A percentile compares a stretch with the other conserved stretches of the same genome.
Evolutionary conservation across 2,888 invertebrate species (phyloP).

Genomic region (Morinoia aosen): DNA sequence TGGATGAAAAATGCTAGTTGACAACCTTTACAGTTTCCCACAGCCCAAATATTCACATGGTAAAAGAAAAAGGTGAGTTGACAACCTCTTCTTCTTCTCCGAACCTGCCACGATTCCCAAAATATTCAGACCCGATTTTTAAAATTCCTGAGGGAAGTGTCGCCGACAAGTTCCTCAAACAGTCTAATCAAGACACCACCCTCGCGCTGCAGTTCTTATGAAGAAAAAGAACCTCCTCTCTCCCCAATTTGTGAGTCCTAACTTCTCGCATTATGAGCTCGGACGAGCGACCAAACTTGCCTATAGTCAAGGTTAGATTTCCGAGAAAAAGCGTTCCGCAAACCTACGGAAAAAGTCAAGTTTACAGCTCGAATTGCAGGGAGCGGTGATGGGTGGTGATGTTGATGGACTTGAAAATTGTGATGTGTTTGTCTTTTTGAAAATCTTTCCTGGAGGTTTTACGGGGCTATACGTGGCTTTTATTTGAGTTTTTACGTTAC

Average conservation of each 20-base stretch:
- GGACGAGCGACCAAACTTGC: slow-evolving; percentile 33
- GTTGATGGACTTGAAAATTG: neutral
- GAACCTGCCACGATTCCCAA: neutral
- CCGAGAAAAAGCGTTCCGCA: slow-evolving; percentile 14
- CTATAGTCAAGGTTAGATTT: neutral
- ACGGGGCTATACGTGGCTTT: too few relatives aligned
- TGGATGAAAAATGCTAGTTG: too few relatives aligned
- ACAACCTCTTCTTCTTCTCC: too few relatives aligned
- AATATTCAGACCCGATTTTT: neutral
- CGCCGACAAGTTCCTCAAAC: neutral
- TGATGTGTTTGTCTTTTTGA: neutral
- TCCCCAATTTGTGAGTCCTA: slow-evolving; percentile 39
- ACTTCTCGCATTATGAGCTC: slow-evolving; percentile 28
- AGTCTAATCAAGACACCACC: neutral
- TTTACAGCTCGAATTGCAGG: neutral
- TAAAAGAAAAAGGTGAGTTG: too few relatives aligned
- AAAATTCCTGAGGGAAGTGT: neutral
- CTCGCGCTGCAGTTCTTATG: neutral
- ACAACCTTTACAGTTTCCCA: too few relatives aligned
- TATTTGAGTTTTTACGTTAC: too few relatives aligned
- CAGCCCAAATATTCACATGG: too few relatives aligned
- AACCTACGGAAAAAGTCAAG: neutral
- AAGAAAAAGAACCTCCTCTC: slow-evolving; percentile 26
- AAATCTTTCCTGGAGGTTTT: too few relatives aligned
- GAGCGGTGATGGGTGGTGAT: neutral